Base-by-base conservation (phyloP, 2,113 vertebrate genomes). In the Amblyornis subalaris region DNA sequence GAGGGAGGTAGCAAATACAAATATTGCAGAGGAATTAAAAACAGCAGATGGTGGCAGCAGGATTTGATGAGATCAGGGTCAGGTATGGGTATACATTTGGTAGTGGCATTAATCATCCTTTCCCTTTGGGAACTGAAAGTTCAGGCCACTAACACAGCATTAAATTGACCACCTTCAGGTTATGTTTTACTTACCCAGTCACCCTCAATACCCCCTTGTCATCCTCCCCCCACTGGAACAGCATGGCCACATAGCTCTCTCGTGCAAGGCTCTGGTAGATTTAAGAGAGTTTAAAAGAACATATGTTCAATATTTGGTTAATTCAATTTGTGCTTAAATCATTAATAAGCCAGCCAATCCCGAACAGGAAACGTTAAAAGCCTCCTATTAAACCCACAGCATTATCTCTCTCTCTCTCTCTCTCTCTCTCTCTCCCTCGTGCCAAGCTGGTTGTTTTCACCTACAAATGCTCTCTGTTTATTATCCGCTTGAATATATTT, bases 41-140 rank as follows among this genome's bases (percentile, higher is more conserved):
- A 85, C 97, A 97, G 98, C 98, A 98, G 97, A 98, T 98, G 98
- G 98, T 96, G 97, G 97, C 97, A 97, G 97, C 97, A 97, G 97
- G 97, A 96, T 97, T 96, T 96, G 97, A 97, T 96, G 97, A 97
- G 97, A 97, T 97, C 97, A 97, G 97, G 97, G 97, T 97, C 97
- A 98, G 97, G 97, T 97, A 97, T 96, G 96, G 97, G 96, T 97
- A 88, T 94, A 94, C 97, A 94, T 96, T 95, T 89, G 95, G 96
- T 94, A 84, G 97, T 91, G 89, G 95, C 96, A 95, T 97, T 96
- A 94, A 96, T 98, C 97, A 97, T 89, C 90, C 93, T 95, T 95
- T 95, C 97, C 97, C 96, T 93, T 77, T 97, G 97, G 96, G 95
- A 95, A 91, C 54, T 70, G 94, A 93, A 89, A 85, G 93, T 94